Base-by-base conservation (phyloP, 2,888 invertebrate species). In the Euplexia lucipara region DNA sequence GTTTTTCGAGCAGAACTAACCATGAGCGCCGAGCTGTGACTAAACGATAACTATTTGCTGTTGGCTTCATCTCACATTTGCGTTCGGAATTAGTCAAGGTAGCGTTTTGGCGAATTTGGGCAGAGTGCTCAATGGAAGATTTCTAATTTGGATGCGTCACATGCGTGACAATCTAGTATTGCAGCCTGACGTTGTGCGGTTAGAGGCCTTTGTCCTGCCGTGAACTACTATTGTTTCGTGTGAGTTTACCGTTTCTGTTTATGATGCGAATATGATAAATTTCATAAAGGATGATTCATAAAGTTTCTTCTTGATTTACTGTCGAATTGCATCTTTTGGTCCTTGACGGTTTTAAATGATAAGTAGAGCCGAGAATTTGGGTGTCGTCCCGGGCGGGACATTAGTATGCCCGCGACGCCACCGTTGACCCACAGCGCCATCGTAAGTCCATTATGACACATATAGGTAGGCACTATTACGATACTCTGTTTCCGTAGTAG, bases 11-110 rank as follows among this genome's bases (percentile, higher is more conserved):
- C 67, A 72, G 65, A 73, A 67, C 63, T 60, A 70, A 79, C 59
- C 60, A 49, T 45, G 59, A 26, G 30, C 48, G 53, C 42, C 20
- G 52, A 45, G 41, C 62, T 70, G 75, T 72, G 65, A 70, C 78
- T 63, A 75, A 81, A 78, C 61, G 63, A 47, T 75, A 71, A 80
- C 63, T 69, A 64, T 75, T 65, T 49, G 48, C 57, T 63, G 65
- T 66, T 53, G 70, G 59, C 75, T 51, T 45, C 64, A 64, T 54
- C 59, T 60, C 54, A 69, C 74, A 57, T 67, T 73, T 69, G 75
- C 37, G 61, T 61, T 54, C 42, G 30, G 22, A 69, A 78, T 58
- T 78, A 42, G 42, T 58, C 47, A 68, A 42, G 39, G 42, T 54
- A 45, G 14, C 34, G n/a, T 37, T 65, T 76, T 64, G 35, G 59